Evolutionary conservation across 2,888 invertebrate genomes (phyloP).

Genomic region (Athalia circularis): DNA sequence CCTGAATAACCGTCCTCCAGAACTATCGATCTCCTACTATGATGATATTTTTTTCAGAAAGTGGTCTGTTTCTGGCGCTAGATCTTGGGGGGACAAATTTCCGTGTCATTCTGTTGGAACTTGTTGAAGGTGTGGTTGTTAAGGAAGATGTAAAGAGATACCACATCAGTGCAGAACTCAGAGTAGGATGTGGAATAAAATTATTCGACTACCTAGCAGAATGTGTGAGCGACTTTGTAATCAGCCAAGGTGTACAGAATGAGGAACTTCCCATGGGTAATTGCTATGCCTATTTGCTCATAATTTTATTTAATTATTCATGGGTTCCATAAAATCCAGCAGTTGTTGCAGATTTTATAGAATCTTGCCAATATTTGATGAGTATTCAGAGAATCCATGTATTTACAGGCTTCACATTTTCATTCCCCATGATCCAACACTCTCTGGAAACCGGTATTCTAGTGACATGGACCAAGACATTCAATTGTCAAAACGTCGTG

Average conservation of each 20-base stretch:
- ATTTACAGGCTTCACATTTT: constrained; percentile 85
- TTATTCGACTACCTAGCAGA: constrained; percentile 87
- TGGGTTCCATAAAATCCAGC: too few species aligned
- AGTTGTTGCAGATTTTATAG: too few species aligned
- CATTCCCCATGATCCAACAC: constrained; percentile 88
- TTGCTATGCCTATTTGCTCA: constrained; percentile 50
- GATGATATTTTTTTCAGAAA: constrained; percentile 74
- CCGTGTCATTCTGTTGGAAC: constrained; percentile 81
- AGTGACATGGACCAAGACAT: constrained; percentile 90
- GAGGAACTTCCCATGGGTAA: constrained; percentile 81
- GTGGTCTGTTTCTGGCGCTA: constrained; percentile 84
- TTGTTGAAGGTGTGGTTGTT: constrained; percentile 77
- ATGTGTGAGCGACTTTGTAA: constrained; percentile 83
- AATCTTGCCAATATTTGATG: too few species aligned
- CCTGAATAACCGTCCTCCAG: constrained; percentile 31
- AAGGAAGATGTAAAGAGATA: constrained; percentile 80
- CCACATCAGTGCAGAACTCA: constrained; percentile 78
- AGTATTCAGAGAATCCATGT: neutral
- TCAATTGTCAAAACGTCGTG: constrained; percentile 84
- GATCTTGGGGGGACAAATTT: constrained; percentile 91
- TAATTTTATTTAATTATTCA: neutral
- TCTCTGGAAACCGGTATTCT: constrained; percentile 84
- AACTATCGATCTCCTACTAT: neutral
- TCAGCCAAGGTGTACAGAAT: constrained; percentile 77
- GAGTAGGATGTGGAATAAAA: constrained; percentile 79